Evolutionary conservation across 2,888 invertebrate species (phyloP), one percentile per base, ranked within the genome.

Genomic region (Ypsolopha sequella): DNA sequence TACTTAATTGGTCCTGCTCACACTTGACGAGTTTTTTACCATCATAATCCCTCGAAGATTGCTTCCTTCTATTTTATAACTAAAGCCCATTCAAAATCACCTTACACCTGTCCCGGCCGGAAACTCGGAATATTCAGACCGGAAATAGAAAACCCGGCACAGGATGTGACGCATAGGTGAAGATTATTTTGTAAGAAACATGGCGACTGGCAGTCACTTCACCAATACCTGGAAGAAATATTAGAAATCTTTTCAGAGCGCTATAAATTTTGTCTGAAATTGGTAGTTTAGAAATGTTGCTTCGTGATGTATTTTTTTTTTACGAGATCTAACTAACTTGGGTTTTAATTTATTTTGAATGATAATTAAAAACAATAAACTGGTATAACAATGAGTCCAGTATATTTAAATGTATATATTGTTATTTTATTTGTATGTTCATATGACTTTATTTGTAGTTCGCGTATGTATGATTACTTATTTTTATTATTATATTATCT

Each of bases 71-170:
- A 48, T 11, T 13, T n/a, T 36, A 48, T 43, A 14, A 13, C 43
- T 57, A 60, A 63, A 63, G 63, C 63, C 59, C 63, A 62, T 63
- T 57, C 56, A 61, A 61, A 67, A 64, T 50, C 52, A 50, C 57
- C 56, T 53, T 52, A 45, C 52, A 48, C 52, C 44, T 50, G 45
- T 53, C 52, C 52, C 38, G 11, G 54, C 60, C 65, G 78, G 77
- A 77, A 70, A 70, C 63, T 63, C 61, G 63, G 64, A 64, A 69
- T 68, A 67, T 64, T 62, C 64, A 52, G 61, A 52, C 58, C 66
- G 77, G 75, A 78, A 77, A 77, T 77, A 72, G 76, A 70, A 75
- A 73, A 75, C 69, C 66, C 63, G 61, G 61, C 62, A 60, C 66
- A 71, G 77, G 78, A 77, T 69, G 74, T 68, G 68, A 68, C 65